Evolutionary conservation across 37 sponge, comb jelly and placozoan genomes (phyloP).

Genomic region (Aphrocallistes beatrix): DNA sequence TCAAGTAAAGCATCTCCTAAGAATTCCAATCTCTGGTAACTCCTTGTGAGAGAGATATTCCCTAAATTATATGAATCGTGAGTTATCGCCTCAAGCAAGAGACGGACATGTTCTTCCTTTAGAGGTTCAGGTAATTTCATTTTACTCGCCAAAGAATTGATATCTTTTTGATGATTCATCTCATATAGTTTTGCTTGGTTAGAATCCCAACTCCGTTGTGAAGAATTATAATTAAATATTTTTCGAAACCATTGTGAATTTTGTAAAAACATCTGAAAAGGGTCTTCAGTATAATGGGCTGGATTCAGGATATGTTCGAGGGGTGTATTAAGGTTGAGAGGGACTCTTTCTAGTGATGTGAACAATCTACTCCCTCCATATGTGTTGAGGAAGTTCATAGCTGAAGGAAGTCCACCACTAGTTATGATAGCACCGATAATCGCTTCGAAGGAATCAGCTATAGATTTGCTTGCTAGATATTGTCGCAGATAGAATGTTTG

Average conservation of each 20-base stretch:
- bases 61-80: constrained; percentile 69
- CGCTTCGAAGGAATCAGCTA: constrained; percentile 85
- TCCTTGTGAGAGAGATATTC: constrained; percentile 58
- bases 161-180: background rate
- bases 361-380: background rate
- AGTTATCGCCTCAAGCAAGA: constrained; percentile 80
- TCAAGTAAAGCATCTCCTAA: constrained; percentile 95
- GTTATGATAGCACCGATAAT: constrained; percentile 73
- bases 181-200: background rate
- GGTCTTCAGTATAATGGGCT: background rate
- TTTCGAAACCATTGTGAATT: background rate
- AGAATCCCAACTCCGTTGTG: background rate
- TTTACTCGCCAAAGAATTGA: background rate
- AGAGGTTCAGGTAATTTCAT: background rate
- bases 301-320: background rate
- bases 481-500: constrained; percentile 31
- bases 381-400: constrained; percentile 37
- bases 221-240: background rate
- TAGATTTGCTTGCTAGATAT: constrained; percentile 55
- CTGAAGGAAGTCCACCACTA: constrained; percentile 64
- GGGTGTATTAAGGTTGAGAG: background rate
- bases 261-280: background rate
- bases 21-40: constrained; percentile 94
- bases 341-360: background rate
- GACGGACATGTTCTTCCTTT: background rate